phyloP scores from a whole-genome alignment of 35 echinoderm and acorn worm genomes.

The Ptychodera flava region DNA sequence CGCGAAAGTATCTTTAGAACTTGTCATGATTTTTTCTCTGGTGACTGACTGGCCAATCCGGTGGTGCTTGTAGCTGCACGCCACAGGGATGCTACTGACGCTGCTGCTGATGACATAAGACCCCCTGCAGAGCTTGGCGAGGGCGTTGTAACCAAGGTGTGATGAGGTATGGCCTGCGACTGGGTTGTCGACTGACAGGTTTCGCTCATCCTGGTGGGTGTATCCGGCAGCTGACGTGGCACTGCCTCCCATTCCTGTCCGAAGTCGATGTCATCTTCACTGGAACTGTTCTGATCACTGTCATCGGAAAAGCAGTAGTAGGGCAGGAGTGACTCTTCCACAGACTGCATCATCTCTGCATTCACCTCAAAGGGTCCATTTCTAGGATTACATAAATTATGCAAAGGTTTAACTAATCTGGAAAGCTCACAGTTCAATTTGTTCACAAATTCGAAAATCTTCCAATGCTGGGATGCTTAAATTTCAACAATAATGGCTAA shows the following conservation, averaged over 20 bases:
- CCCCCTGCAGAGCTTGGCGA: slow-evolving; percentile 32
- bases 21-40: not conserved
- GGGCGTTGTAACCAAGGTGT: not conserved
- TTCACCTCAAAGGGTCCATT: slow-evolving; percentile 14
- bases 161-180: slow-evolving; percentile 5
- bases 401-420: not conserved
- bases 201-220: not conserved
- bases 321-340: slow-evolving; percentile 21
- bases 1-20: no score
- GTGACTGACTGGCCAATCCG: not conserved
- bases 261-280: slow-evolving; percentile 26
- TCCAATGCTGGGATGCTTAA: not conserved
- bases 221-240: not conserved
- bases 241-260: slow-evolving; percentile 64
- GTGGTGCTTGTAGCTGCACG: slow-evolving; percentile 33
- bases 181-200: slow-evolving; percentile 11
- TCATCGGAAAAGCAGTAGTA: slow-evolving; percentile 11
- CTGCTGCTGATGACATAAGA: slow-evolving; percentile 65
- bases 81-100: slow-evolving; percentile 67
- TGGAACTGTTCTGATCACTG: slow-evolving; percentile 16
- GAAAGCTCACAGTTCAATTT: not conserved
- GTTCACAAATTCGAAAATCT: not conserved
- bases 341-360: not conserved
- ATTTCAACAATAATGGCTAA: not conserved
- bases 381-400: not conserved